Evolutionary conservation across 2,888 invertebrate genomes (phyloP).

Genomic region (Drosophila mulleri): DNA sequence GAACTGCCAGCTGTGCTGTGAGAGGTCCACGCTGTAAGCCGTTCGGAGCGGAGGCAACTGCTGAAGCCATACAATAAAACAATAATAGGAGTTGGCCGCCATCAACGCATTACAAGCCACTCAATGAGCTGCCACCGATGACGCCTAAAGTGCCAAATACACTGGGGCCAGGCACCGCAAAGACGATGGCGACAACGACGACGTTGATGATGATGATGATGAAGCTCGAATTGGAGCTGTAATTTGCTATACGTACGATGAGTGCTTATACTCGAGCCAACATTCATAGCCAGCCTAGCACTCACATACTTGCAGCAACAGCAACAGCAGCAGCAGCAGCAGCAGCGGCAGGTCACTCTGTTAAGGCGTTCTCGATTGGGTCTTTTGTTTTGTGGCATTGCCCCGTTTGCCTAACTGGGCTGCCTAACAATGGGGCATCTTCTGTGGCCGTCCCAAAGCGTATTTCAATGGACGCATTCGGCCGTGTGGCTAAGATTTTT

Average conservation of each 20-base stretch:
- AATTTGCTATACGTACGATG: conserved; percentile 61
- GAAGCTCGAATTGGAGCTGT: conserved; percentile 64
- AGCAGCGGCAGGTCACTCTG: conserved; percentile 15
- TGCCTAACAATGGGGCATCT: conserved; percentile 64
- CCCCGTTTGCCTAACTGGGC: conserved; percentile 68
- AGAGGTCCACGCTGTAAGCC: conserved; percentile 15
- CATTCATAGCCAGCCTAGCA: conserved; percentile 41
- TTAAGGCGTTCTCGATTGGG: conserved; percentile 57
- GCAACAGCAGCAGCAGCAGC: conserved; percentile 4
- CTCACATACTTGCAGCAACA: conserved; percentile 16
- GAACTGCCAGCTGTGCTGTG: conserved; percentile 30
- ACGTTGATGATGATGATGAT: conserved; percentile 34
- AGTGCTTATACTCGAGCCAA: conserved; percentile 29
- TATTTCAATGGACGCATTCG: conserved; percentile 73
- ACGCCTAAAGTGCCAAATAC: conserved; percentile 76
- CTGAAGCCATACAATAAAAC: conserved; percentile 69
- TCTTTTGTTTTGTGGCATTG: conserved; percentile 71
- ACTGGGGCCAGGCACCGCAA: conserved; percentile 31
- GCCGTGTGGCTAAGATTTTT: conserved; percentile 76
- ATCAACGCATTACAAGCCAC: conserved; percentile 79
- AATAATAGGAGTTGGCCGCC: conserved; percentile 63
- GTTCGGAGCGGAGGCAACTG: conserved; percentile 10
- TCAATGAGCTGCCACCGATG: conserved; percentile 78
- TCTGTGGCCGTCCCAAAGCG: conserved; percentile 63
- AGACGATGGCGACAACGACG: conserved; percentile 32